Evolutionary conservation across 2,888 invertebrate genomes (phyloP).

Genomic region (Diaphora mendica): DNA sequence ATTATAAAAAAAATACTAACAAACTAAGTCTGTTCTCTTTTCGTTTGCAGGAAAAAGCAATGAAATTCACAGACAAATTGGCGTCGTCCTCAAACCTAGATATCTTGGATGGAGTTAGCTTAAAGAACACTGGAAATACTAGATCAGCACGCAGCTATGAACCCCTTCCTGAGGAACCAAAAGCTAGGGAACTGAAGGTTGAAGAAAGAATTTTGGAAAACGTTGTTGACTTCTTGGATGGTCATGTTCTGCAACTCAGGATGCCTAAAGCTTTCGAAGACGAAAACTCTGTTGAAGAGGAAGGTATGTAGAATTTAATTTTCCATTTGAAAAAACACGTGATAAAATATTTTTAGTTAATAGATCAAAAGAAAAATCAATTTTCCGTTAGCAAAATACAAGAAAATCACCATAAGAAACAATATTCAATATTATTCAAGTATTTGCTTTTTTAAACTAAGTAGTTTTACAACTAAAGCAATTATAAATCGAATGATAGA

Average conservation of each 20-base stretch:
- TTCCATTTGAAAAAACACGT: neutral
- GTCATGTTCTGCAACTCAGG: conserved; percentile 76
- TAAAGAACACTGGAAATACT: conserved; percentile 76
- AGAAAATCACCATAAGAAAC: too few species aligned
- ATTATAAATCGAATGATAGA: neutral
- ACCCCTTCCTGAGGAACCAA: conserved; percentile 76
- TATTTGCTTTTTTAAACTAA: neutral
- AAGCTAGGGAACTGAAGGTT: conserved; percentile 74
- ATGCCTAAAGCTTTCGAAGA: conserved; percentile 81
- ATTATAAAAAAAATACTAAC: neutral
- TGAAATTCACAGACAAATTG: conserved; percentile 80
- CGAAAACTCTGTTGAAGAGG: conserved; percentile 79
- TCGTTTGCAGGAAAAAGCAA: conserved; percentile 77
- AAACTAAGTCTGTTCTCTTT: conserved; percentile 25
- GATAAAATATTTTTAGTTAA: neutral
- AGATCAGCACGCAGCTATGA: conserved; percentile 80
- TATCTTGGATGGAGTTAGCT: conserved; percentile 75
- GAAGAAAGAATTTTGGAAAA: conserved; percentile 83
- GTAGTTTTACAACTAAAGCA: neutral
- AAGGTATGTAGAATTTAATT: conserved; percentile 66
- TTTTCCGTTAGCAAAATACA: neutral
- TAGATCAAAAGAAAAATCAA: neutral
- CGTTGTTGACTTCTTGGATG: conserved; percentile 79
- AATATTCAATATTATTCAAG: too few species aligned
- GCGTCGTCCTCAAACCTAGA: conserved; percentile 77